Percentiles rank a stretch among this genome's conserved stretches.
Conservation (phyloP, 2,888 invertebrate species). For the Caenorhabditis wallacei region DNA sequence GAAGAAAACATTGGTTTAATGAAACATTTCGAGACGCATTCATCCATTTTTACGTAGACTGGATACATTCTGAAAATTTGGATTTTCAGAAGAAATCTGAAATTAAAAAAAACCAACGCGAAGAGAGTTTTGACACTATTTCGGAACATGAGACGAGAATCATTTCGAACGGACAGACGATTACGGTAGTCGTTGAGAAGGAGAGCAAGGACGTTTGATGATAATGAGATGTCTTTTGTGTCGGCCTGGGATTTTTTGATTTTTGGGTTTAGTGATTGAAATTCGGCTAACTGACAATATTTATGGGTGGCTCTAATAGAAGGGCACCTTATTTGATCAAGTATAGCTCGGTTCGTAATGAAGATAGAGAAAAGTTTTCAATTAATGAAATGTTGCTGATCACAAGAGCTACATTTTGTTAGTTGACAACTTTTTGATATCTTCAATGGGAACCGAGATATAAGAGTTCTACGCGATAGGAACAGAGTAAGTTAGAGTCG, state of each 20-base stretch:
- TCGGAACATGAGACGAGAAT: constrained; percentile 71
- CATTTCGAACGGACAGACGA: constrained; percentile 69
- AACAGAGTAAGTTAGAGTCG: too few relatives aligned
- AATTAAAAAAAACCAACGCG: constrained; percentile 55
- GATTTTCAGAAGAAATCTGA: constrained; percentile 1
- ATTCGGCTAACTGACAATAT: too few relatives aligned
- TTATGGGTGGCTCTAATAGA: too few relatives aligned
- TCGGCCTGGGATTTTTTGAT: constrained; percentile 57
- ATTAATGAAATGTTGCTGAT: too few relatives aligned
- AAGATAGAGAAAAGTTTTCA: too few relatives aligned
- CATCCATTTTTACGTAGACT: constrained; percentile 71
- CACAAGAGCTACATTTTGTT: too few relatives aligned
- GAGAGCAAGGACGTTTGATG: constrained; percentile 70
- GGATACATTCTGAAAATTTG: constrained; percentile 70
- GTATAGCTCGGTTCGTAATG: too few relatives aligned
- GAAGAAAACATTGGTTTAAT: constrained; percentile 74
- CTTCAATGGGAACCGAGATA: too few relatives aligned
- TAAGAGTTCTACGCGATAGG: too few relatives aligned
- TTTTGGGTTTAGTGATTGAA: too few relatives aligned
- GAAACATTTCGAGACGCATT: constrained; percentile 71
- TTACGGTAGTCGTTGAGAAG: constrained; percentile 74
- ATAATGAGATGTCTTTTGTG: constrained; percentile 67
- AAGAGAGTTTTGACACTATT: constrained; percentile 73
- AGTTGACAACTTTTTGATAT: too few relatives aligned
- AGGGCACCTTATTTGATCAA: too few relatives aligned